These are phyloP conservation scores for Apocrypta bakeri DNA, from an alignment of 1,140 invertebrate genomes.

Conservation along the genomic window DNA sequence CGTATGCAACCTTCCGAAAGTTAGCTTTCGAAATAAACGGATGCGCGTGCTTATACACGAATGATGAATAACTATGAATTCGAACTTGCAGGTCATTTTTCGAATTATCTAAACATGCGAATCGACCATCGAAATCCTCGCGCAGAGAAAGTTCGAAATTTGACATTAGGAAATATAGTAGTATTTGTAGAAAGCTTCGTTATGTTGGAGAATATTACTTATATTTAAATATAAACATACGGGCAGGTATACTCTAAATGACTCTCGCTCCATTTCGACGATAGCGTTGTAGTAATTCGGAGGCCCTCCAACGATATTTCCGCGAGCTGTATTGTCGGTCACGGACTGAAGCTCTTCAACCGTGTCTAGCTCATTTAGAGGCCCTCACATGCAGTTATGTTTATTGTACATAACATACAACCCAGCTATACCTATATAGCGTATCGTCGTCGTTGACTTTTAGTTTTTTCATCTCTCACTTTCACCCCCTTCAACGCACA, in stretches of 20 bases:
- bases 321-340: slow-evolving; percentile 3
- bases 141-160: background rate
- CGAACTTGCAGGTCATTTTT: too few relatives aligned
- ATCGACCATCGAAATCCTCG: background rate
- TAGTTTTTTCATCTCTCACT: slow-evolving; percentile 17
- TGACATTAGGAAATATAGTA: background rate
- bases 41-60: too few relatives aligned
- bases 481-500: background rate
- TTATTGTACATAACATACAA: background rate
- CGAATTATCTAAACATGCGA: too few relatives aligned
- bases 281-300: background rate
- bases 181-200: background rate
- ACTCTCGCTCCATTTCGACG: too few relatives aligned
- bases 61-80: too few relatives aligned
- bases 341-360: background rate
- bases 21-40: background rate
- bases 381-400: background rate
- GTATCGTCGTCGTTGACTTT: slow-evolving; percentile 10
- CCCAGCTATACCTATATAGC: background rate
- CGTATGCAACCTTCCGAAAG: background rate
- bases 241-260: too few relatives aligned
- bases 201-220: background rate
- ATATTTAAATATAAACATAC: background rate
- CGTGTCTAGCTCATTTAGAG: background rate
- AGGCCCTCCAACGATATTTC: slow-evolving; percentile 1